Conservation (phyloP, 23 tunicate species). For the Oikopleura dioica region DNA sequence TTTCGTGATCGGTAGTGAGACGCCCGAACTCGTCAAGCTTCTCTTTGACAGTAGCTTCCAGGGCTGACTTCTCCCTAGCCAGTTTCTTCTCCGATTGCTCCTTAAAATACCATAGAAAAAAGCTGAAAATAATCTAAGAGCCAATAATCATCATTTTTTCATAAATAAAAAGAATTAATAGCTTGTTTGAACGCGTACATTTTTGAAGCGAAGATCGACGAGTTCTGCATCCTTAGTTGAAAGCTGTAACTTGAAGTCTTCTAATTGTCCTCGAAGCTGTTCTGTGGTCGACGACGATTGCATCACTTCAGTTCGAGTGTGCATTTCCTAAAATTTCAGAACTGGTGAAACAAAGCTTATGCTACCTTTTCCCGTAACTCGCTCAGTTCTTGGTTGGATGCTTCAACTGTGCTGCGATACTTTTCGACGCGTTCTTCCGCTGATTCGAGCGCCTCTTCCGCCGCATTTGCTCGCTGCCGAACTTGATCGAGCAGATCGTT, state of each 20-base stretch:
- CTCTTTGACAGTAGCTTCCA: not conserved
- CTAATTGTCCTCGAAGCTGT: not conserved
- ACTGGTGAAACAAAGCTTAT: not conserved
- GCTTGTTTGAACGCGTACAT: not conserved
- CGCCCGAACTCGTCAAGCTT: not conserved
- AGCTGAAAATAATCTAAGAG: not conserved
- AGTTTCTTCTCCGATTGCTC: not conserved
- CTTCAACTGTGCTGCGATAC: not conserved
- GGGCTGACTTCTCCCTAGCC: not conserved
- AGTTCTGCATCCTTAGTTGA: not conserved
- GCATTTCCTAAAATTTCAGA: constrained; percentile 5
- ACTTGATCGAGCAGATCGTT: constrained; percentile 6
- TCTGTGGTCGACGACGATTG: not conserved
- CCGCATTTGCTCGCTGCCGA: constrained; percentile 7
- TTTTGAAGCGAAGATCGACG: not conserved
- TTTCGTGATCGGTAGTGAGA: not conserved
- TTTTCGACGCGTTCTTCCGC: not conserved
- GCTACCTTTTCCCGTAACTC: not conserved
- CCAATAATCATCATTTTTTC: not conserved
- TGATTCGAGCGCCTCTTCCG: constrained; percentile 8
- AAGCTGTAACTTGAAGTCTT: not conserved
- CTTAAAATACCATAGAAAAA: not conserved
- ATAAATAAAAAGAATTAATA: too few species aligned
- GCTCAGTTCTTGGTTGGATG: not conserved
- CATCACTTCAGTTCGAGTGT: not conserved